Percentiles rank a stretch among this genome's conserved stretches.
Evolutionary conservation across 37 sponge, comb jelly and placozoan genomes (phyloP).

Genomic region (Geodia barretti): DNA sequence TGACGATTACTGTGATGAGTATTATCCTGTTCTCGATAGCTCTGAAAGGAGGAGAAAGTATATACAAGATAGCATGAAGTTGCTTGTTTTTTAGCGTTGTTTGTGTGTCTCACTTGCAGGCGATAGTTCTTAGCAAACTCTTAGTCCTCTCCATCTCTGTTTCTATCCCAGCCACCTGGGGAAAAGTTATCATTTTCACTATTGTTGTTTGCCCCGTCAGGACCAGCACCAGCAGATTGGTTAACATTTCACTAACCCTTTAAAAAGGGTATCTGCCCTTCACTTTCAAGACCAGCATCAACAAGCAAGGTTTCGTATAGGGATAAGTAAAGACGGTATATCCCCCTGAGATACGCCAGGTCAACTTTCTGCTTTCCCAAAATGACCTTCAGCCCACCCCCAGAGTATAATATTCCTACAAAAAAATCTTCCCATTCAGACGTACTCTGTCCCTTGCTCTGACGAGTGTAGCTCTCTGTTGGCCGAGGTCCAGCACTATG

Average conservation of each 20-base stretch:
- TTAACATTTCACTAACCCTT: no score
- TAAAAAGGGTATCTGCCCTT: no score
- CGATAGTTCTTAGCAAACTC: constrained; percentile 46
- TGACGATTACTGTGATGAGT: constrained; percentile 67
- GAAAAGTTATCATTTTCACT: no score
- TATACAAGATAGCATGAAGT: not conserved
- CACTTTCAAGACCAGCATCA: no score
- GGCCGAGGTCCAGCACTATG: constrained; percentile 54
- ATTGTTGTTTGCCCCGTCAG: no score
- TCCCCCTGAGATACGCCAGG: not conserved
- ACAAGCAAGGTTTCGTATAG: not conserved
- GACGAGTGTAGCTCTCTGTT: constrained; percentile 57
- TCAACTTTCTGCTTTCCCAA: no score
- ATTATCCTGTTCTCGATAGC: constrained; percentile 64
- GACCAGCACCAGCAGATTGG: no score
- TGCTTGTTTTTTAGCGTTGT: not conserved
- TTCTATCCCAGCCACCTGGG: constrained; percentile 52
- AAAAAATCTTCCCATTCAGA: no score
- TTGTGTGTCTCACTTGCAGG: constrained; percentile 60
- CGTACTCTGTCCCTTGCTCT: constrained; percentile 64
- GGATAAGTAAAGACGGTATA: not conserved
- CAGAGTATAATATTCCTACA: no score
- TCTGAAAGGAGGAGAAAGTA: constrained; percentile 33
- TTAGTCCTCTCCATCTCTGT: constrained; percentile 38
- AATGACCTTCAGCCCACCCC: no score